These are phyloP conservation scores for Thamnaconus septentrionalis DNA, from an alignment of 2,113 vertebrate species.

Conservation along the genomic window DNA sequence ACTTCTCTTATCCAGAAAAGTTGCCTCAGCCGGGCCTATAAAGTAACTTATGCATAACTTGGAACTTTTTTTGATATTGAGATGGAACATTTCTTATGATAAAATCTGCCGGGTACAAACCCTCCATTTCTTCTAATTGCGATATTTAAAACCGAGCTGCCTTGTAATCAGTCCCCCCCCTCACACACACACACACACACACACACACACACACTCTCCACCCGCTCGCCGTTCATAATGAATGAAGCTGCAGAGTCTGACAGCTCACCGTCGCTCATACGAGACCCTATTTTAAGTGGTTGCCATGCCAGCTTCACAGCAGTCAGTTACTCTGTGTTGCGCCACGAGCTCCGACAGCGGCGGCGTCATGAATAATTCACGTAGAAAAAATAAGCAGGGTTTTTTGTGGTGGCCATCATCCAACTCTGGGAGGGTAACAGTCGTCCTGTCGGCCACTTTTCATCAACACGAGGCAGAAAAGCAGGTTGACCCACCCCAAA, in stretches of 20 bases:
- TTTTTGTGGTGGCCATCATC: background rate
- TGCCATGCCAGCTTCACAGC: slow-evolving; percentile 70
- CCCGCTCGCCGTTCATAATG: too few relatives aligned
- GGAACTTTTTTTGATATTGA: too few relatives aligned
- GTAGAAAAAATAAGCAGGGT: slow-evolving; percentile 31
- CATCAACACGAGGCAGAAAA: slow-evolving; percentile 50
- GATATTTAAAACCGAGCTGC: too few relatives aligned
- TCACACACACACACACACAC: too few relatives aligned
- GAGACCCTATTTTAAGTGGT: slow-evolving; percentile 64
- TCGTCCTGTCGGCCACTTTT: slow-evolving; percentile 24
- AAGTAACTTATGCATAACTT: too few relatives aligned
- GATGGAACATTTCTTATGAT: too few relatives aligned
- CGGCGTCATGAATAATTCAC: slow-evolving; percentile 67
- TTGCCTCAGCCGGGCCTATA: too few relatives aligned
- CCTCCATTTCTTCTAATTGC: too few relatives aligned
- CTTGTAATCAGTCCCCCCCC: too few relatives aligned
- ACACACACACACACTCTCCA: too few relatives aligned
- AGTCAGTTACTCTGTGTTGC: slow-evolving; percentile 62
- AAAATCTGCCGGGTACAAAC: too few relatives aligned
- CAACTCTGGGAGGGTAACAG: slow-evolving; percentile 25
- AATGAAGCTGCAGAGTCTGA: slow-evolving; percentile 44
- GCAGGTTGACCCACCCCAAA: slow-evolving; percentile 59
- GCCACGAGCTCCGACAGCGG: slow-evolving; percentile 53
- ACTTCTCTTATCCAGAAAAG: too few relatives aligned
- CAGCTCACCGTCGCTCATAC: slow-evolving; percentile 39